phyloP scores from a whole-genome alignment of 2,888 invertebrate species.

The Thysanoteuthis rhombus region DNA sequence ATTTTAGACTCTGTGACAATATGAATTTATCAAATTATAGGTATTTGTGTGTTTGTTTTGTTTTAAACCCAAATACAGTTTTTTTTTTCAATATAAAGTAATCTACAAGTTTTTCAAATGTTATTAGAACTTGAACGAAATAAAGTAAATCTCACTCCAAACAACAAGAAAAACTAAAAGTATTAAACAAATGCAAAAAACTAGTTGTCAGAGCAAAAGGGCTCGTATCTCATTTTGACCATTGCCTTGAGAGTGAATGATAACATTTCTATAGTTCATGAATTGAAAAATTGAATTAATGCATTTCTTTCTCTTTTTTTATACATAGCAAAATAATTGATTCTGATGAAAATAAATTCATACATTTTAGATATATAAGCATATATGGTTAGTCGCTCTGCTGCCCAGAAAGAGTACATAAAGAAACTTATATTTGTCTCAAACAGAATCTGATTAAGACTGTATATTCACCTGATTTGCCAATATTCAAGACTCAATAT shows the following conservation, averaged over 20 bases:
- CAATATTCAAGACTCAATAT: not conserved
- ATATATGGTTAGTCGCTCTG: not conserved
- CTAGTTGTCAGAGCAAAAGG: slow-evolving; percentile 12
- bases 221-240: not conserved
- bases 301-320: not conserved
- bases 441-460: not conserved
- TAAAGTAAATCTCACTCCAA: not conserved
- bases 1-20: not conserved
- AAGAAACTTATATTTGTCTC: not conserved
- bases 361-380: no score
- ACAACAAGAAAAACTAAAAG: not conserved
- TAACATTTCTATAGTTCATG: slow-evolving; percentile 12
- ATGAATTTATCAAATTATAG: no score
- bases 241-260: not conserved
- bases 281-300: not conserved
- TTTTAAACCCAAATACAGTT: not conserved
- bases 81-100: not conserved
- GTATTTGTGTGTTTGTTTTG: not conserved
- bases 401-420: not conserved
- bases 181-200: not conserved
- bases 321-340: not conserved
- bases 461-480: not conserved
- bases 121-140: not conserved
- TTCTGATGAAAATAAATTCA: slow-evolving; percentile 12
- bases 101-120: not conserved